These are phyloP conservation scores for Sorex araneus DNA, from an alignment of 2,113 vertebrate genomes.

Conservation along the genomic window DNA sequence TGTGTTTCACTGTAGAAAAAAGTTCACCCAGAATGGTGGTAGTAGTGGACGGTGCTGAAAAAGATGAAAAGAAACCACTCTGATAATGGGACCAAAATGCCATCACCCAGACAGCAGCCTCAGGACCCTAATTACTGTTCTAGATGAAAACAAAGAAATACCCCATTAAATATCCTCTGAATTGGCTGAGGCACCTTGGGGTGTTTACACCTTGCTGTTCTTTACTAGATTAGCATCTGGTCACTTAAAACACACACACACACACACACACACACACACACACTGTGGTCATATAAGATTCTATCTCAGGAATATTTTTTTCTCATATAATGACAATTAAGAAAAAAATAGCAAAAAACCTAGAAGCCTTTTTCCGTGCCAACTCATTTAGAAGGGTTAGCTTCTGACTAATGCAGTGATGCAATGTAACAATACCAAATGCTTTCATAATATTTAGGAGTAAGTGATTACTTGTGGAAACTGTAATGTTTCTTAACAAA, in stretches of 20 bases:
- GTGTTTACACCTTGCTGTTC: background rate
- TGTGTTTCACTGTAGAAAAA: constrained; percentile 79
- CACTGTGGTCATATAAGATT: constrained; percentile 73
- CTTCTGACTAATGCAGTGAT: constrained; percentile 88
- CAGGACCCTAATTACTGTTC: background rate
- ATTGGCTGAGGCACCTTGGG: no score
- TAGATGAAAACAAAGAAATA: no score
- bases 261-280: background rate
- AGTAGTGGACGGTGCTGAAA: constrained; percentile 79
- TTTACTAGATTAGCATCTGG: background rate
- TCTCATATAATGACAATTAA: constrained; percentile 74
- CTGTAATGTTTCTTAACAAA: constrained; percentile 90
- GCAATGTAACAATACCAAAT: constrained; percentile 86
- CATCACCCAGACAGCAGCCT: background rate
- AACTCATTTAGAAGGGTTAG: constrained; percentile 86
- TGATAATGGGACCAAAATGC: constrained; percentile 63
- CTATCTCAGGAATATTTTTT: constrained; percentile 79
- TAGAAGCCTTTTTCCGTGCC: constrained; percentile 86
- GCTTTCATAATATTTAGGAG: constrained; percentile 89
- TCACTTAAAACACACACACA: background rate
- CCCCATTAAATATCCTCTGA: no score
- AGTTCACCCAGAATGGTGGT: constrained; percentile 59
- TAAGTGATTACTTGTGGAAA: constrained; percentile 89
- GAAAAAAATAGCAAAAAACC: constrained; percentile 76
- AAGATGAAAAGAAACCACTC: constrained; percentile 64